Evolutionary conservation across 2,888 invertebrate genomes (phyloP), one percentile per base, ranked within the genome.

Genomic region (Saturnia pavonia): DNA sequence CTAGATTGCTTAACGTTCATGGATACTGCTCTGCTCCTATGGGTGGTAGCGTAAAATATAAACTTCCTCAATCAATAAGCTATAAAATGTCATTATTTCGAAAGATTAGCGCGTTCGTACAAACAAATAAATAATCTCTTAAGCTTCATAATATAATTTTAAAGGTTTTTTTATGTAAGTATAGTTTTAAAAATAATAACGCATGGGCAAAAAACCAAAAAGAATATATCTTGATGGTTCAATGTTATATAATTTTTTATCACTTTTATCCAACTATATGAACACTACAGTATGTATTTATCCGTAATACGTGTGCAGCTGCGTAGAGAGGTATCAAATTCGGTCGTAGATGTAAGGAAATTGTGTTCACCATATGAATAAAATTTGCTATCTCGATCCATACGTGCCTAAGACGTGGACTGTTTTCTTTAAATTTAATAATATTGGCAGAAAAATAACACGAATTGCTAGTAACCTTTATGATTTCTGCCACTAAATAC

Each of bases 321-420:
- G 84, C 76, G 78, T 77, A 25, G n/a, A 27, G 27, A 65, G 63
- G 45, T 69, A 75, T 79, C 79, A 79, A 83, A 84, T 87, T 85
- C 80, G 76, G 76, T 48, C 63, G 75, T 70, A 78, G 76, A 78
- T 78, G 77, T 77, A 79, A 74, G 76, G 74, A 77, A 79, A 81
- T 75, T 78, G 76, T 77, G 75, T 80, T 78, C 78, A 77, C 76
- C 76, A 73, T 75, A 76, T 75, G 77, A 82, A 85, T 85, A 81
- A 78, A 82, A 82, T 83, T 79, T 78, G 77, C 54, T 22, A 54
- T 54, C 22, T 54, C 54, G 54, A 54, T 22, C 54, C 22, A 54
- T 8, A 54, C 54, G 54, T 51, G 51, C 22, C 22, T 54, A 9
- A 22, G 22, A 54, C 22, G 54, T 54, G 22, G 22, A 54, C 22